Percentiles rank a stretch among this genome's conserved stretches.
Evolutionary conservation across 2,888 invertebrate species (phyloP).

Genomic region (Salpingus planirostris): DNA sequence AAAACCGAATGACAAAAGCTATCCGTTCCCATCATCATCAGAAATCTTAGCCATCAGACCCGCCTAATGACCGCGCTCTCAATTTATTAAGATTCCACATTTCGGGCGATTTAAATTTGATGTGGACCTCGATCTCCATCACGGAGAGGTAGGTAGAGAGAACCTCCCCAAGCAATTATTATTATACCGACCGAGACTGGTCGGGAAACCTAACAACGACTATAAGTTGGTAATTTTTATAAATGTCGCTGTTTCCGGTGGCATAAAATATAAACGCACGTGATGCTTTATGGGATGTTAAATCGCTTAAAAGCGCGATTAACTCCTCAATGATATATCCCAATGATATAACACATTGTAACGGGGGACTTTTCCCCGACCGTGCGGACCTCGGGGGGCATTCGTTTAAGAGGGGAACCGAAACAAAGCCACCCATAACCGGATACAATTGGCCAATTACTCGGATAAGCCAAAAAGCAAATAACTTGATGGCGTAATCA

Average conservation of each 20-base stretch:
- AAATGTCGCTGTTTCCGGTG: too few relatives aligned
- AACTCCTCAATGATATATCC: not conserved
- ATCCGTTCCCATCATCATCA: not conserved
- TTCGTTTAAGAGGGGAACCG: constrained; percentile 1
- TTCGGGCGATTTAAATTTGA: too few relatives aligned
- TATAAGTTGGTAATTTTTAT: too few relatives aligned
- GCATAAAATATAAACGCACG: too few relatives aligned
- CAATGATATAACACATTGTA: constrained; percentile 2
- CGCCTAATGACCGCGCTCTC: constrained; percentile 8
- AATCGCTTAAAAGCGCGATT: not conserved
- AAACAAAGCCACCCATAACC: constrained; percentile 2
- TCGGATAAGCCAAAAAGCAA: constrained; percentile 1
- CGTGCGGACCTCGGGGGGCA: not conserved
- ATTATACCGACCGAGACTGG: too few relatives aligned
- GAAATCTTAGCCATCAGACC: constrained; percentile 1
- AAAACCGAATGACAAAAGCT: constrained; percentile 6
- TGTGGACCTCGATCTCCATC: too few relatives aligned
- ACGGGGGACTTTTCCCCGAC: too few relatives aligned
- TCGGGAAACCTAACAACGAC: too few relatives aligned
- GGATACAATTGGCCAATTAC: constrained; percentile 2
- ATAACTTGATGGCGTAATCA: constrained; percentile 1
- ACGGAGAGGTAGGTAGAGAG: too few relatives aligned
- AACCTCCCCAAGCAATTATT: too few relatives aligned
- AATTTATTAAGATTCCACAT: constrained; percentile 5
- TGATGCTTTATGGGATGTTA: not conserved